Base-by-base conservation (phyloP, 2,797 vertebrate species). In the Spinibarbus caldwelli region DNA sequence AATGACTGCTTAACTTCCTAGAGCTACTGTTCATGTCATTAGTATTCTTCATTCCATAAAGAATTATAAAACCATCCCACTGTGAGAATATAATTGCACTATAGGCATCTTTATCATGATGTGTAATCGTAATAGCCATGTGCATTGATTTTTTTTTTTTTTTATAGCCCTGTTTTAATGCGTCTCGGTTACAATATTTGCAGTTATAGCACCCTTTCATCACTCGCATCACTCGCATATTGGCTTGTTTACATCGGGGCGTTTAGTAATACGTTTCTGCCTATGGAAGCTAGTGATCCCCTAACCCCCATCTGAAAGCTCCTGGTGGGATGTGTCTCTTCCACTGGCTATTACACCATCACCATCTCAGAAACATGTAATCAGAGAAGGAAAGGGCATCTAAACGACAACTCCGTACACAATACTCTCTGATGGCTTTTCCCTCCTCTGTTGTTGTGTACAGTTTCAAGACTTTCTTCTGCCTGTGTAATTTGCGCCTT, bases 361-460 rank as follows among this genome's bases (percentile, higher is more conserved):
- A 68, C 29, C 29, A 49, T 72, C 52, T 70, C 76, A 62, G 86
- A 72, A 87, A 84, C 81, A 73, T 85, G 59, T 90, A 86, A 87
- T 86, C 87, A 87, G 67, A 36, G 73, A 79, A 66, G 29, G 29
- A 52, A 43, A 72, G 10, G 12, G 14, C 43, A 54, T 73, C 62
- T n/a, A 59, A 72, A 70, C 11, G 23, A 82, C 59, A 38, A 57
- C 67, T 68, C 36, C 5, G 41, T 73, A 54, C 77, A 85, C 80
- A 82, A 68, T 80, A 43, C 66, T 76, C 34, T 78, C 72, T 73
- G 43, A 82, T 71, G 52, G 79, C 66, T 80, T 70, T 85, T 47
- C 73, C 45, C 75, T 49, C 21, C 52, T 38, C 26, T 70, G 41
- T 86, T 84, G 45, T 62, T 68, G 41, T 54, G 78, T 67, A 26